Percentiles rank a stretch among this genome's conserved stretches.
These are phyloP conservation scores for Trichomalopsis sarcophagae DNA, from an alignment of 1,140 invertebrate genomes.

Conservation along the genomic window DNA sequence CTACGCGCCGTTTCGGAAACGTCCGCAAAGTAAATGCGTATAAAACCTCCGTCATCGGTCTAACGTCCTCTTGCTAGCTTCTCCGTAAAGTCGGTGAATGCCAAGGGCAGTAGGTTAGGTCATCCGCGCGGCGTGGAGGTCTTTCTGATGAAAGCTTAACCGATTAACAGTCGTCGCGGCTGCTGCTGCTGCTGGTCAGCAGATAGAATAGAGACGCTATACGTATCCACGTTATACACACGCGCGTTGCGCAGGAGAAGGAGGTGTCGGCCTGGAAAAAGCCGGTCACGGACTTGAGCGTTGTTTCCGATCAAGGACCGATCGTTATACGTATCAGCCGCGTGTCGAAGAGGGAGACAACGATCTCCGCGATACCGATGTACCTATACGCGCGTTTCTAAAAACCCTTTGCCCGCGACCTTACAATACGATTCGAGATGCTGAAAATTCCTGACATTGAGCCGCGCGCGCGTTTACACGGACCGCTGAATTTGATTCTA, in stretches of 20 bases:
- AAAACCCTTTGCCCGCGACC: too few relatives aligned
- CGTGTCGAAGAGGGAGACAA: neutral
- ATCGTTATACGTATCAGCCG: neutral
- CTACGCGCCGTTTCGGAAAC: neutral
- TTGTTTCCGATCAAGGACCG: slow-evolving; percentile 40
- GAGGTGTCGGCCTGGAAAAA: slow-evolving; percentile 45
- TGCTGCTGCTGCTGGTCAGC: too few relatives aligned
- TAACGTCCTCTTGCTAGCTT: neutral
- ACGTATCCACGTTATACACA: too few relatives aligned
- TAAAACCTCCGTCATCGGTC: neutral
- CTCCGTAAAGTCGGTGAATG: neutral
- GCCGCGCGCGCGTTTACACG: too few relatives aligned
- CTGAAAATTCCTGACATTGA: slow-evolving; percentile 12
- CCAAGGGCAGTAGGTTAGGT: neutral
- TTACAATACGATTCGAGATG: too few relatives aligned
- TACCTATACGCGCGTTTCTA: too few relatives aligned
- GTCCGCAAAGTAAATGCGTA: neutral
- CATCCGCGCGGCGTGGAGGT: neutral
- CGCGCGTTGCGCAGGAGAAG: neutral
- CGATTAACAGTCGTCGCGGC: neutral
- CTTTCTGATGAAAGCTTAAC: neutral
- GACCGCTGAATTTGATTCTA: slow-evolving; percentile 16
- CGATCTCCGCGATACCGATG: too few relatives aligned
- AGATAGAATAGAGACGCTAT: neutral
- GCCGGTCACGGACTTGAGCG: slow-evolving; percentile 42